Evolutionary conservation across 2,113 vertebrate species (phyloP).

Genomic region (Microtus richardsoni): DNA sequence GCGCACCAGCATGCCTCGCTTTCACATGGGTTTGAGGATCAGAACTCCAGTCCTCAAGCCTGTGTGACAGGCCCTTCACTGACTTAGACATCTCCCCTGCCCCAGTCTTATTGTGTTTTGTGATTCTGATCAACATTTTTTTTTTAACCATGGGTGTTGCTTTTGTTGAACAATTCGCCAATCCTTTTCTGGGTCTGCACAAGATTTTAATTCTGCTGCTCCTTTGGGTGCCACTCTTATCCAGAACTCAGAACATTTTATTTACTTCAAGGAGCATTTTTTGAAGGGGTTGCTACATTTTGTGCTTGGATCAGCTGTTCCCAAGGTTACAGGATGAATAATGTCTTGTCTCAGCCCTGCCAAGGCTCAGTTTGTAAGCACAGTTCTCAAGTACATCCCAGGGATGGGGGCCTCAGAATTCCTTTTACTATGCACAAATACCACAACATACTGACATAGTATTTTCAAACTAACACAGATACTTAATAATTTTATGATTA

Average conservation of each 20-base stretch:
- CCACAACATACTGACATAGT: not conserved
- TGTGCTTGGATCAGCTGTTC: not conserved
- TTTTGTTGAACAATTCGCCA: conserved; percentile 30
- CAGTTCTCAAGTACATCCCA: not conserved
- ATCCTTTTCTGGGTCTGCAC: not conserved
- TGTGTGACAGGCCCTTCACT: too few relatives aligned
- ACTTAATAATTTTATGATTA: not conserved
- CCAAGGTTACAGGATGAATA: not conserved
- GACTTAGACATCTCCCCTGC: not conserved
- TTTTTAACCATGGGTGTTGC: not conserved
- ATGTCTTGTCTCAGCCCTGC: not conserved
- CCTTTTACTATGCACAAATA: not conserved
- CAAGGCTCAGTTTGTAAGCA: not conserved
- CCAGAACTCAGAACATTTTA: conserved; percentile 6
- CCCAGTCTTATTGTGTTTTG: not conserved
- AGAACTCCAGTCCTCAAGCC: not conserved
- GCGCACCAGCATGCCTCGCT: too few relatives aligned
- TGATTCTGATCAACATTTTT: not conserved
- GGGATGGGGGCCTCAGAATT: not conserved
- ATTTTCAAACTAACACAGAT: conserved; percentile 20
- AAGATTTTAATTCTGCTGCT: not conserved
- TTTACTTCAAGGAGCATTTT: not conserved
- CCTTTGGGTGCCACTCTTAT: not conserved
- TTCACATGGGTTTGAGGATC: not conserved
- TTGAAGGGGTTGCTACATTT: not conserved